Evolutionary conservation across 1,140 invertebrate species (phyloP).

Genomic region (Diprion similis): DNA sequence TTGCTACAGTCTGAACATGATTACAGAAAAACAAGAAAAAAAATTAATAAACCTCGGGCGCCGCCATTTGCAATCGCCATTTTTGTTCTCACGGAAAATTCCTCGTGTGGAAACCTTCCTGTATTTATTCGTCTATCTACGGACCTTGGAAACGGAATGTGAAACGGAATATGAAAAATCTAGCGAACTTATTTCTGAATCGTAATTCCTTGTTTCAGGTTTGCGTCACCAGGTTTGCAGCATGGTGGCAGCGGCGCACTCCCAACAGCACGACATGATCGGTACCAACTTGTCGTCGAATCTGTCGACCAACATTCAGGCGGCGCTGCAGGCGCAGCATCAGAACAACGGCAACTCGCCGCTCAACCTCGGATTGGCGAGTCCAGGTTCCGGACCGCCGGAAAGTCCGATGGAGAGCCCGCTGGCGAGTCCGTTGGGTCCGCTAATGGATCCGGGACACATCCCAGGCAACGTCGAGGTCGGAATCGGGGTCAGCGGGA

Average conservation of each 20-base stretch:
- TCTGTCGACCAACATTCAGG: slow-evolving; percentile 56
- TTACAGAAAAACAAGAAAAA: no score
- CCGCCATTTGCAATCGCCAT: no score
- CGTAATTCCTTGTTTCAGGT: slow-evolving; percentile 46
- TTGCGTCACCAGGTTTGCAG: slow-evolving; percentile 76
- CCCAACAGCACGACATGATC: slow-evolving; percentile 65
- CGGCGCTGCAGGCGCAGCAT: slow-evolving; percentile 61
- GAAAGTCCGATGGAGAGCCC: slow-evolving; percentile 62
- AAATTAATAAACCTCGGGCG: no score
- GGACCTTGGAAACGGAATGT: no score
- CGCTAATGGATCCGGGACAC: slow-evolving; percentile 55
- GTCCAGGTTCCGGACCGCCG: slow-evolving; percentile 57
- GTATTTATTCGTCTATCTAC: no score
- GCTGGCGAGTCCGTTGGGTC: slow-evolving; percentile 60
- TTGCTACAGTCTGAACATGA: no score
- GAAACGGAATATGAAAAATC: no score
- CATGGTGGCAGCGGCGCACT: slow-evolving; percentile 72
- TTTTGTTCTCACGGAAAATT: no score
- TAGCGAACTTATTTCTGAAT: no score
- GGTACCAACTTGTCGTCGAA: slow-evolving; percentile 56
- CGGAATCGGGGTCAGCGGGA: slow-evolving; percentile 69
- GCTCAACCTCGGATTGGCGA: slow-evolving; percentile 61
- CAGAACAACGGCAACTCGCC: slow-evolving; percentile 64
- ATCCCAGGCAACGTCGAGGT: slow-evolving; percentile 63
- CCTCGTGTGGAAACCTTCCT: no score